Percentiles rank a stretch among this genome's conserved stretches.
Evolutionary conservation across 2,797 vertebrate species (phyloP).

Genomic region (Ficedula albicollis): DNA sequence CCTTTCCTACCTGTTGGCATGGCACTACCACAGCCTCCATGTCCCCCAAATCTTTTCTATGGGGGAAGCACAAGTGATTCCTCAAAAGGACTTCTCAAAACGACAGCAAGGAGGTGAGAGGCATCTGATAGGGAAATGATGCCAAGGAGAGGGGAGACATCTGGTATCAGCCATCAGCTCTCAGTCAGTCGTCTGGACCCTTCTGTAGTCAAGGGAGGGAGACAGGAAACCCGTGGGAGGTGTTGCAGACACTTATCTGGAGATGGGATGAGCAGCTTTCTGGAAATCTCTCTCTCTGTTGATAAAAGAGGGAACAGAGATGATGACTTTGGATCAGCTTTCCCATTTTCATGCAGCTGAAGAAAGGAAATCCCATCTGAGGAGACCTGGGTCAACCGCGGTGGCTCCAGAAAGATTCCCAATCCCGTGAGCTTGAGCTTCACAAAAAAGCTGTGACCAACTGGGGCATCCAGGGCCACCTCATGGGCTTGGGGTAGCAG

Average conservation of each 20-base stretch:
- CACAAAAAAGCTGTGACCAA: not conserved
- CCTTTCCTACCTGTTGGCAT: not conserved
- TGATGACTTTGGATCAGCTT: not conserved
- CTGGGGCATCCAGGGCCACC: not conserved
- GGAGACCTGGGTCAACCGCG: not conserved
- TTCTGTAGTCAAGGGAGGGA: not conserved
- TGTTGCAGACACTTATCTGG: conserved; percentile 28
- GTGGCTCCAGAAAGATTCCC: not conserved
- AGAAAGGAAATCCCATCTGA: not conserved
- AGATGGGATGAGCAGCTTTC: not conserved
- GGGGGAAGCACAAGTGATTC: not conserved
- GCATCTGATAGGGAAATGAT: not conserved
- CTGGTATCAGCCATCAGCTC: conserved; percentile 38
- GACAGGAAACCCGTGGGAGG: conserved; percentile 34
- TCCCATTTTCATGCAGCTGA: not conserved
- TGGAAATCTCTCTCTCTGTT: not conserved
- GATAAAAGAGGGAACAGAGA: not conserved
- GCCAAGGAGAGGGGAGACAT: conserved; percentile 31
- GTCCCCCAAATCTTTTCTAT: not conserved
- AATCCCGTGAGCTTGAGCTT: not conserved
- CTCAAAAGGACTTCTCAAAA: not conserved
- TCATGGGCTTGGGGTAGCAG: not conserved
- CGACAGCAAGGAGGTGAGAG: not conserved
- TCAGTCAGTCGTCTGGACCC: not conserved
- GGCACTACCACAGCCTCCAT: not conserved